Evolutionary conservation across 2,888 invertebrate species (phyloP), one percentile per base, ranked within the genome.

Genomic region (Eupeodes latifasciatus): DNA sequence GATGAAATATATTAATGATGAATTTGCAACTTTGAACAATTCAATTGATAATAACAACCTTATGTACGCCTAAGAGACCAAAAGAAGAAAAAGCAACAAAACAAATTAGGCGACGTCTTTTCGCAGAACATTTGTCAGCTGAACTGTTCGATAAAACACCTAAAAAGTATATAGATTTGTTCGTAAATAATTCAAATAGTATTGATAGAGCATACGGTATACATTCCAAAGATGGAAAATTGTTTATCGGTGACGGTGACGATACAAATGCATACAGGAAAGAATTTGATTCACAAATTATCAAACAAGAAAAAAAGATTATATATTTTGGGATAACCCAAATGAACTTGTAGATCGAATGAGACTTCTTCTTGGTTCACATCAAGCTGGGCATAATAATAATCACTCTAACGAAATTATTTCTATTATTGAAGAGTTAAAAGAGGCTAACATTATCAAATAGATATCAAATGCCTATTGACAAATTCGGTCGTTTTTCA

Each of bases 251-350:
- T 12, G 27, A 64, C 11, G 44, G 19, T 16, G 16, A 51, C 51
- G 5, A 51, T 14, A 51, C 14, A 12, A 51, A 14, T 14, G 5
- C 5, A 51, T 51, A 51, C 51, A 51, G 51, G 67, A 89, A 27
- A 86, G 61, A 62, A 78, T 77, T 36, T 11, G 53, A 51, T 69
- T 74, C 59, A n/a, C 19, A 19, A 19, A 74, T 61, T 11, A 55
- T 61, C 79, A 51, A n/a, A 40, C 80, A 79, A 85, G 14, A 51
- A 51, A 14, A 51, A 51, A 51, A 14, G n/a, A 51, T 14, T 51
- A 51, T 51, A 51, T 51, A 51, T 51, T 14, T 19, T 19, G 19
- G 19, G 19, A 19, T 19, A 19, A 19, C 19, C 19, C 19, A 19
- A 19, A 19, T 19, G 19, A 19, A 19, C 19, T 19, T 19, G 19